Evolutionary conservation across 1,140 invertebrate species (phyloP).

Genomic region (Onthophagus taurus): DNA sequence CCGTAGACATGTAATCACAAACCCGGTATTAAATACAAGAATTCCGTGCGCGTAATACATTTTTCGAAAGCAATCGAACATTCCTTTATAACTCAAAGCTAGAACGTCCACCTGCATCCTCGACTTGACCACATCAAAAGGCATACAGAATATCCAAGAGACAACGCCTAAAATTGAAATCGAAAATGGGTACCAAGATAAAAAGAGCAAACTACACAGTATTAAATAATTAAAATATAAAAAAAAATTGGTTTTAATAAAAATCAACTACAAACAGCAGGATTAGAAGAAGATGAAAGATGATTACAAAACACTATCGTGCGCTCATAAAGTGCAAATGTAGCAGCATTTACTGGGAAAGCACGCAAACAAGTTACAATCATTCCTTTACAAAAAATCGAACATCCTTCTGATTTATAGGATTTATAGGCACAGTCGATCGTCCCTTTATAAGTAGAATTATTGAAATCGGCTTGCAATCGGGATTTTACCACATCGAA

Average conservation of each 20-base stretch:
- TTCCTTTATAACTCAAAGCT: conserved; percentile 43
- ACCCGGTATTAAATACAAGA: conserved; percentile 48
- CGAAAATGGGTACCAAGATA: no score
- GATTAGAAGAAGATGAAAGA: no score
- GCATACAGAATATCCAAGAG: conserved; percentile 60
- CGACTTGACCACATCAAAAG: conserved; percentile 68
- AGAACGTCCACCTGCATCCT: conserved; percentile 57
- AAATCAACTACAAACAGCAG: not conserved
- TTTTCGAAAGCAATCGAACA: conserved; percentile 41
- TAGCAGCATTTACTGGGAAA: conserved; percentile 60
- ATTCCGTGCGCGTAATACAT: conserved; percentile 44
- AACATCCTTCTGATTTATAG: conserved; percentile 42
- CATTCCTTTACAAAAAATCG: conserved; percentile 50
- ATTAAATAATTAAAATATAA: no score
- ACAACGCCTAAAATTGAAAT: conserved; percentile 48
- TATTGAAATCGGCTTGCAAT: conserved; percentile 54
- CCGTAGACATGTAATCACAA: conserved; percentile 46
- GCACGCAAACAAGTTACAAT: conserved; percentile 49
- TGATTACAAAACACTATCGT: no score
- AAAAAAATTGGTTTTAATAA: no score
- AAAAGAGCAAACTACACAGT: not conserved
- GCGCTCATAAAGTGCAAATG: conserved; percentile 56
- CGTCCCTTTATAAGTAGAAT: conserved; percentile 44
- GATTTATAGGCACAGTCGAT: conserved; percentile 42
- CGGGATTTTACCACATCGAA: conserved; percentile 68